Conservation (phyloP, 2,888 invertebrate genomes). For the Latrodectus hesperus region DNA sequence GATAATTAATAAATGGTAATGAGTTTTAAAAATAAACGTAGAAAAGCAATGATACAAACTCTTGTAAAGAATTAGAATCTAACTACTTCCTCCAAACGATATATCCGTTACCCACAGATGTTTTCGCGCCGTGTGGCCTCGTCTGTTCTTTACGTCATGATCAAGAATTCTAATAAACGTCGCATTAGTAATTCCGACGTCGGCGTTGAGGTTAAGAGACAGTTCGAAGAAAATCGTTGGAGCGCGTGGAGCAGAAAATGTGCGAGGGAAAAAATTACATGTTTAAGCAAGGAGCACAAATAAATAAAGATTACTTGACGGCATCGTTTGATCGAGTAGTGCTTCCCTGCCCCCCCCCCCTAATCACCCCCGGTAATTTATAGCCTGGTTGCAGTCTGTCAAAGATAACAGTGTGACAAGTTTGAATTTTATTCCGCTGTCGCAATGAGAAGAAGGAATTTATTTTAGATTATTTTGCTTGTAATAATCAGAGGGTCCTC, state of each 20-base stretch:
- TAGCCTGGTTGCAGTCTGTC: not conserved
- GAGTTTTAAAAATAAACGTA: no score
- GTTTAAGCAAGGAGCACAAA: not conserved
- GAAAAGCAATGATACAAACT: no score
- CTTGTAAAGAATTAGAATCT: no score
- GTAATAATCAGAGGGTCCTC: no score
- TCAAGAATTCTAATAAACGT: not conserved
- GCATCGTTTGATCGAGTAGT: not conserved
- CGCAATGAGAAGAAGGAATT: no score
- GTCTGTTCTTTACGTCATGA: not conserved
- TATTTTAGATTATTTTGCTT: no score
- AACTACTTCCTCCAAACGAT: not conserved
- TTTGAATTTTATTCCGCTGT: no score
- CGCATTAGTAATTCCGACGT: not conserved
- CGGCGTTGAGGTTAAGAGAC: slow-evolving; percentile 1
- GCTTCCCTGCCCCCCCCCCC: not conserved
- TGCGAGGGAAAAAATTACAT: not conserved
- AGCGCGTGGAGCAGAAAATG: not conserved
- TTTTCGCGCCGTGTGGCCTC: slow-evolving; percentile 2
- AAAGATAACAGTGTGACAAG: not conserved
- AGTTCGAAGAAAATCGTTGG: not conserved
- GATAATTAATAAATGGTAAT: no score
- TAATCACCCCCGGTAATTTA: not conserved
- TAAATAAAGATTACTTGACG: not conserved
- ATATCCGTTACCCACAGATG: not conserved